Evolutionary conservation across 2,113 vertebrate genomes (phyloP), one percentile per base, ranked within the genome.

Genomic region (Apodemus speciosus): DNA sequence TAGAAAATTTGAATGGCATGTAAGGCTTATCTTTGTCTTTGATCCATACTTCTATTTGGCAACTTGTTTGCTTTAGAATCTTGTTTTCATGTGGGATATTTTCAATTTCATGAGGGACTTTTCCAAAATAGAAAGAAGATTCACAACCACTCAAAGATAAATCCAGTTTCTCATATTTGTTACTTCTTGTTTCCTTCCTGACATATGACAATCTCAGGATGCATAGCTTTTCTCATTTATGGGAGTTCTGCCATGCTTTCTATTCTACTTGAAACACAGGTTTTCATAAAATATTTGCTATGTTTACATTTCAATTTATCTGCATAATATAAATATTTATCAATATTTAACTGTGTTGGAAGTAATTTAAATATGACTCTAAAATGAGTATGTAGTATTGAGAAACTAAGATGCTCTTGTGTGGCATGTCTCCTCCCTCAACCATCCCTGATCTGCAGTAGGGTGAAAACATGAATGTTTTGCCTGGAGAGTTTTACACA

Each of bases 361-460:
- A 16, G 49, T 90, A 77, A 85, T 35, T 83, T 86, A 80, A 89
- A 66, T 58, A 56, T 5, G 60, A 53, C 27, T 51, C 3, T 62
- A 69, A 95, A 87, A 56, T 73, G n/a, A 91, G 27, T 8, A 56
- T 38, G 91, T 87, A 62, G 20, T 76, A 68, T 85, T 92, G 73
- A 91, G 68, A 90, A 72, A 60, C 53, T n/a, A 76, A 75, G 85
- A 7, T 77, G 20, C 25, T 23, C 6, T 58, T 4, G 83, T 10
- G 4, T 9, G 76, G 23, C 35, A 11, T 88, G 25, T 62, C 0
- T 60, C 23, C 9, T 43, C 32, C 35, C 8, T 6, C 20, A 14
- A 71, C 72, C 64, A 76, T 81, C 51, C 92, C 30, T 88, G 21
- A 46, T 85, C 51, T 66, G 2, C 40, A 10, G 56, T 91, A 66